Percentiles rank a stretch among this genome's conserved stretches.
Evolutionary conservation across 2,888 invertebrate genomes (phyloP).

Genomic region (Leucophora obtusa): DNA sequence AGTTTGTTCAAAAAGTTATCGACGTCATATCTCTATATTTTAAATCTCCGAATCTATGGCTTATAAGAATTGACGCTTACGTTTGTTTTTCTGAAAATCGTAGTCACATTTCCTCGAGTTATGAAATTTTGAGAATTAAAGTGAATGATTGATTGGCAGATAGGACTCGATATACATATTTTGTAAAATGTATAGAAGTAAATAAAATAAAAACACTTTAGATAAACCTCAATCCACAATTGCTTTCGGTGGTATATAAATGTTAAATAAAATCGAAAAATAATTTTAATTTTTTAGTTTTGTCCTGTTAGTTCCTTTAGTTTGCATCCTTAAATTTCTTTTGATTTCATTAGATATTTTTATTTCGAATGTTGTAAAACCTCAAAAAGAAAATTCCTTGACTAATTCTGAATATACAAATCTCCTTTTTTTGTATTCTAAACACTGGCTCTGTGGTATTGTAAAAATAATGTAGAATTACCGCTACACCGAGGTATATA

Average conservation of each 20-base stretch:
- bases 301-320: conserved; percentile 10
- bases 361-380: conserved; percentile 20
- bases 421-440: conserved; percentile 66
- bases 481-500: conserved; percentile 78
- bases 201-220: not conserved
- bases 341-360: conserved; percentile 16
- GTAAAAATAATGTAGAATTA: conserved; percentile 75
- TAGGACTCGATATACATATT: too few species aligned
- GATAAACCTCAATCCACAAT: not conserved
- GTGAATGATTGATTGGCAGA: too few species aligned
- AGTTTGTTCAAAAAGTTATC: too few species aligned
- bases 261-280: not conserved
- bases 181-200: not conserved
- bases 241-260: not conserved
- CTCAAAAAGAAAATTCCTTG: conserved; percentile 33
- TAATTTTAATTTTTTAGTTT: conserved; percentile 4
- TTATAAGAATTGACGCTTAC: too few species aligned
- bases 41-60: too few species aligned
- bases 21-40: too few species aligned
- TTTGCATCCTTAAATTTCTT: conserved; percentile 12
- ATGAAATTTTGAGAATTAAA: too few species aligned
- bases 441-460: conserved; percentile 70
- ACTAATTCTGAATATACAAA: conserved; percentile 67
- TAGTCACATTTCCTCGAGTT: too few species aligned
- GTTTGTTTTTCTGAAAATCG: too few species aligned